Base-by-base conservation (phyloP, 2,888 invertebrate genomes). In the Nemotelus pantherinus region DNA sequence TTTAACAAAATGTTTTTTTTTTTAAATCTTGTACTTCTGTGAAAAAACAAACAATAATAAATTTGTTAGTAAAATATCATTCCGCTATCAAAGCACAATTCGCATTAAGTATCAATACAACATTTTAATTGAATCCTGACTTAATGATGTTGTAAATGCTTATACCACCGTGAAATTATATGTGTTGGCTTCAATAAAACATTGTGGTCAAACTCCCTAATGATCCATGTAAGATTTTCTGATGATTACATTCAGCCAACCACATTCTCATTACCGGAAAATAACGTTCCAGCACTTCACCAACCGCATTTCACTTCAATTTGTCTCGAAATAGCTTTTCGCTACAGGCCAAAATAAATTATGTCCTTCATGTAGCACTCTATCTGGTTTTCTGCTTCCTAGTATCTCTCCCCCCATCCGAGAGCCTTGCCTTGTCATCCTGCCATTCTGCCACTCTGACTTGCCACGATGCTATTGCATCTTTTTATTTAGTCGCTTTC, bases 291-390 rank as follows among this genome's bases (percentile, higher is more conserved):
- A 47, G 55, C 70, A 70, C 70, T 70, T 55, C 41, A 55, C 53
- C 47, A 70, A 70, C 70, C 70, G 70, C 70, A 70, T 70, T 47
- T 70, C 70, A 43, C 70, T 70, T 70, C 70, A 70, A 70, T 70
- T 70, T 70, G 70, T 70, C 70, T 70, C 55, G 70, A 70, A 70
- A 70, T 70, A 53, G 70, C 70, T 70, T 70, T 70, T 70, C 53
- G 53, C 70, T 70, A 41, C 53, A 25, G 55, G 70, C 41, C 55
- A 70, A 70, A 70, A 70, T 70, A 70, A 70, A 70, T 70, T 70
- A 70, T 70, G 70, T 70, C 70, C 70, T 70, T 70, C 70, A 70
- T 70, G 70, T 70, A 55, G 47, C 67, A 67, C 67, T 48, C 5
- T n/a, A n/a, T 39, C 50, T 45, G 47, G 41, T 4, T 3, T 25